Conservation (phyloP, 2,888 invertebrate genomes). For the Leptinotarsa tumamoca region DNA sequence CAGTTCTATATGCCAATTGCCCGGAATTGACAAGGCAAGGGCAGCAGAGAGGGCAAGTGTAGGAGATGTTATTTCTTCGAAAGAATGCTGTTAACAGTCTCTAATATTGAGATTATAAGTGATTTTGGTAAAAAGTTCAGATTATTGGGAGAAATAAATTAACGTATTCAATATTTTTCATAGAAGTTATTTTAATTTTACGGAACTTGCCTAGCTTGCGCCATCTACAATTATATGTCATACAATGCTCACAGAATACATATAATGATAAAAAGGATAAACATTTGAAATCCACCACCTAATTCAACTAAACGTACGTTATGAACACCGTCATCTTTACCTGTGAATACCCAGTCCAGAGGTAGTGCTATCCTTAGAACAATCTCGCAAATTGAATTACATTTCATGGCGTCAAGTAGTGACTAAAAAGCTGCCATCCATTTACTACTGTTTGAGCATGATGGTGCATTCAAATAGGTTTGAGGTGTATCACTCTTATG, state of each 20-base stretch:
- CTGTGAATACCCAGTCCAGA: not conserved
- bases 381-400: not conserved
- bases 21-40: not conserved
- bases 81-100: not conserved
- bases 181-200: too few species aligned
- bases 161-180: too few species aligned
- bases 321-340: not conserved
- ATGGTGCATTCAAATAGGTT: not conserved
- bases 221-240: too few species aligned
- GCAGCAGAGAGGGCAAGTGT: not conserved
- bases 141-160: too few species aligned
- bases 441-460: not conserved
- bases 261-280: too few species aligned
- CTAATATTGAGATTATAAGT: too few species aligned
- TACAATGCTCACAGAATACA: too few species aligned
- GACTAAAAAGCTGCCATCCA: not conserved
- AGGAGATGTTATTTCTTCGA: not conserved
- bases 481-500: not conserved
- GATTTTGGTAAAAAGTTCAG: not conserved
- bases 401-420: not conserved
- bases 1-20: conserved; percentile 1
- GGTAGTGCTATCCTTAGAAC: not conserved
- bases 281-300: not conserved
- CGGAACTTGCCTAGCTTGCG: too few species aligned
- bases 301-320: not conserved